Conservation (phyloP, 2,888 invertebrate genomes). For the Germaria angustata region DNA sequence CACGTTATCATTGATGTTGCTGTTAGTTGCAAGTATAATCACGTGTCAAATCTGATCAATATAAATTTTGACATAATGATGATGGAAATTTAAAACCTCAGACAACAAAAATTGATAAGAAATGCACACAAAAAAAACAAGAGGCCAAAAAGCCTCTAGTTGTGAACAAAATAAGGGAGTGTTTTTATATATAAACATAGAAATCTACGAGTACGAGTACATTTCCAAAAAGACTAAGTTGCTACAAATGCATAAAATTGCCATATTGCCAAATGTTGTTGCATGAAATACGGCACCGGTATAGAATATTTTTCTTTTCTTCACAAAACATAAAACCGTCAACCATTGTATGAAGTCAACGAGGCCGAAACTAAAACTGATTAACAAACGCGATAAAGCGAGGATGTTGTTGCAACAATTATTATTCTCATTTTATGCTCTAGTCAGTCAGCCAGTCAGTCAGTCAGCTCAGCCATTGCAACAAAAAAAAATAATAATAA, state of each 20-base stretch:
- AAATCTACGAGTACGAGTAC: neutral
- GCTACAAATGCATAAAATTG: slow-evolving; percentile 36
- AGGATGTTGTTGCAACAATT: slow-evolving; percentile 65
- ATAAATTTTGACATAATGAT: slow-evolving; percentile 70
- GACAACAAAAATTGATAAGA: slow-evolving; percentile 45
- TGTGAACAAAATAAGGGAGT: slow-evolving; percentile 35
- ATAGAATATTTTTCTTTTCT: neutral
- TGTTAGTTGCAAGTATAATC: slow-evolving; percentile 68
- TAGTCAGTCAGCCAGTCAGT: neutral
- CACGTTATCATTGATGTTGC: neutral
- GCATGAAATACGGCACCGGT: slow-evolving; percentile 25
- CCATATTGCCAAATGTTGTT: slow-evolving; percentile 39
- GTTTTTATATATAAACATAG: neutral
- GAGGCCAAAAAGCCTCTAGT: neutral
- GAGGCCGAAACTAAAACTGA: slow-evolving; percentile 71
- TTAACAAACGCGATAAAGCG: slow-evolving; percentile 69
- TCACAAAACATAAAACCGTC: slow-evolving; percentile 1
- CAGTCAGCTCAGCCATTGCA: slow-evolving; percentile 53
- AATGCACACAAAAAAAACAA: neutral
- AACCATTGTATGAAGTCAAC: slow-evolving; percentile 71
- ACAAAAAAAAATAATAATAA: slow-evolving; percentile 23
- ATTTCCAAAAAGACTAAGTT: neutral
- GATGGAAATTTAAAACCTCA: slow-evolving; percentile 77
- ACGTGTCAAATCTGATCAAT: slow-evolving; percentile 76
- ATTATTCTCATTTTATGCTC: slow-evolving; percentile 53